Evolutionary conservation across 1,140 invertebrate genomes (phyloP), one percentile per base, ranked within the genome.

Genomic region (Zaprionus kolodkinae): DNA sequence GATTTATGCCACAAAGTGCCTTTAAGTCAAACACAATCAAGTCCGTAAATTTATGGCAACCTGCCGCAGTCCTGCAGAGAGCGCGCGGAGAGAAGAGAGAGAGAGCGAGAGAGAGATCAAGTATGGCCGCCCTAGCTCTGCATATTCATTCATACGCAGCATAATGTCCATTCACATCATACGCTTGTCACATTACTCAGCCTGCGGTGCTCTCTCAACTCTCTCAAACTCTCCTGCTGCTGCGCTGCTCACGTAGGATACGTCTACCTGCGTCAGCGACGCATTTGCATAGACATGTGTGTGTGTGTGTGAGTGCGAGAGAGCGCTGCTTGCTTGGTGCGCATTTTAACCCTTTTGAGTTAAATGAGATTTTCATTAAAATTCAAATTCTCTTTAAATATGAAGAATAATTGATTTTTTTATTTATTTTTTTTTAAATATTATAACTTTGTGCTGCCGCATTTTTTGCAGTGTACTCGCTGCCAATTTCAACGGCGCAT

Each of bases 21-120:
- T 86, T 84, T 60, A 76, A 81, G 81, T 79, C 85, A 81, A 76
- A 77, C 77, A 88, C 80, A 87, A 87, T 87, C 84, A 83, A 83
- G 69, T 43, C 71, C 43, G 66, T n/a, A 63, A 65, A 77, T 79
- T 76, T 79, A 79, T 77, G 70, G 68, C 54, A 38, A 10, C 40
- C 15, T 5, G 6, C 15, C 40, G 40, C 40, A 45, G n/a, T 45
- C 40, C 40, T 45, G 40, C 40, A 2, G 15, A 45, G 13, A 40
- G 38, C 13, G n/a, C 5, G 6, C n/a, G 13, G 13, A 43, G n/a
- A 43, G n/a, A n/a, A n/a, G n/a, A 15, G 6, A 43, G 40, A 43
- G 40, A 13, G 6, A 43, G 40, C 15, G 40, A 13, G 38, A n/a
- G n/a, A 45, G 40, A 45, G n/a, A 45, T 35, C 59, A 64, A 54